These are phyloP conservation scores for Harpagoxenus sublaevis DNA, from an alignment of 2,888 invertebrate genomes.

Conservation along the genomic window DNA sequence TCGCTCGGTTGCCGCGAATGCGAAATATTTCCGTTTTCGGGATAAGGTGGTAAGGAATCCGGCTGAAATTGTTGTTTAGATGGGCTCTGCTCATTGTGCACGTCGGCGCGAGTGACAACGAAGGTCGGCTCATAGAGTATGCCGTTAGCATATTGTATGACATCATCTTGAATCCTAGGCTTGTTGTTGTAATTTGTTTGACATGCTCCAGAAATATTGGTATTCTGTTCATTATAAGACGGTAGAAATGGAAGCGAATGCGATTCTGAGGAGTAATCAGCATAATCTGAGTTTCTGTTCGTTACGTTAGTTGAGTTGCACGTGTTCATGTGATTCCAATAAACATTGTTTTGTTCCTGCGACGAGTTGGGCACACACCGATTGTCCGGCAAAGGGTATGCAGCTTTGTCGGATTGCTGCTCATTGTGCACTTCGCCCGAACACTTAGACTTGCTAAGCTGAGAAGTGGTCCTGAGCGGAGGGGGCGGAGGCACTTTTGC, in stretches of 20 bases:
- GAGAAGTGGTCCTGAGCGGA: constrained; percentile 94
- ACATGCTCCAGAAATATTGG: constrained; percentile 64
- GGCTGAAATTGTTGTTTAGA: constrained; percentile 72
- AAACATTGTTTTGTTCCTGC: constrained; percentile 85
- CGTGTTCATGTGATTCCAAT: constrained; percentile 81
- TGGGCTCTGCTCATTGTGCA: constrained; percentile 94
- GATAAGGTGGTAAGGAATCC: constrained; percentile 88
- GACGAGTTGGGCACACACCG: constrained; percentile 71
- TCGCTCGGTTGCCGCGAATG: constrained; percentile 87
- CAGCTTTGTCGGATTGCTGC: constrained; percentile 77
- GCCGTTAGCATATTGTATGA: constrained; percentile 87
- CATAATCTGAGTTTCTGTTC: constrained; percentile 77
- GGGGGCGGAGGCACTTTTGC: constrained; percentile 95
- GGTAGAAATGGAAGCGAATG: constrained; percentile 89
- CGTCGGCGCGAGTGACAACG: constrained; percentile 94
- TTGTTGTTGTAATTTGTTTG: constrained; percentile 78
- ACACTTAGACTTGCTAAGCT: constrained; percentile 91
- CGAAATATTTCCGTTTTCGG: constrained; percentile 85
- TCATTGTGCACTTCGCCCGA: constrained; percentile 87
- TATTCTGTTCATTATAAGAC: constrained; percentile 86
- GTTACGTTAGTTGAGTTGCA: constrained; percentile 71
- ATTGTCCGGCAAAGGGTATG: constrained; percentile 72
- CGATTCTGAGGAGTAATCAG: constrained; percentile 87
- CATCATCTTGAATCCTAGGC: constrained; percentile 85
- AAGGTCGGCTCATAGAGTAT: constrained; percentile 84